A percentile compares a stretch with the other conserved stretches of the same genome.
Conservation (phyloP, 2,113 vertebrate genomes). For the Apus apus region DNA sequence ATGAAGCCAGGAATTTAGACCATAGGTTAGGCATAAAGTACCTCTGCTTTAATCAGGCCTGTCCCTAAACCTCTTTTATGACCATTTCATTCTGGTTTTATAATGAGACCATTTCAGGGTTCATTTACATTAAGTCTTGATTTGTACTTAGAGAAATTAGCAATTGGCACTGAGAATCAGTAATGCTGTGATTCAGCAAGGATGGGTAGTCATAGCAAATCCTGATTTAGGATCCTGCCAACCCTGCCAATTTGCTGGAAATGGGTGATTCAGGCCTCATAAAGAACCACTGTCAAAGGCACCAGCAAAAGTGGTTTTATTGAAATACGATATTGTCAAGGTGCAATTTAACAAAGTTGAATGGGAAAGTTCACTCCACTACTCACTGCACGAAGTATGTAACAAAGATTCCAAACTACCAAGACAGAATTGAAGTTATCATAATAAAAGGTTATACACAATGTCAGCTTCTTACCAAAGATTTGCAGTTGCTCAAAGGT, state of each 20-base stretch:
- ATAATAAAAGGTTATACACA: neutral
- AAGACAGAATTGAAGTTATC: neutral
- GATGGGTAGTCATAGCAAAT: neutral
- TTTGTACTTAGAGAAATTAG: conserved; percentile 19
- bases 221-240: neutral
- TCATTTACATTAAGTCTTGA: conserved; percentile 2
- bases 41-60: conserved; percentile 12
- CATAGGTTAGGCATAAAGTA: neutral
- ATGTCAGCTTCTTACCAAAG: neutral
- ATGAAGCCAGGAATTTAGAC: conserved; percentile 6
- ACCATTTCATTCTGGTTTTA: neutral
- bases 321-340: neutral
- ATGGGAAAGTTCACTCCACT: neutral
- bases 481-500: neutral
- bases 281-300: neutral
- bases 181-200: neutral
- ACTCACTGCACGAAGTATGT: neutral
- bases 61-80: neutral
- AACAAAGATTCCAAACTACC: neutral
- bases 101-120: neutral
- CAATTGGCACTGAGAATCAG: neutral
- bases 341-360: neutral
- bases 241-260: neutral
- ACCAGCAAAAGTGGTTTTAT: neutral
- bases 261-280: neutral